These are phyloP conservation scores for Eretmocerus hayati DNA, from an alignment of 2,888 invertebrate genomes.

Conservation along the genomic window DNA sequence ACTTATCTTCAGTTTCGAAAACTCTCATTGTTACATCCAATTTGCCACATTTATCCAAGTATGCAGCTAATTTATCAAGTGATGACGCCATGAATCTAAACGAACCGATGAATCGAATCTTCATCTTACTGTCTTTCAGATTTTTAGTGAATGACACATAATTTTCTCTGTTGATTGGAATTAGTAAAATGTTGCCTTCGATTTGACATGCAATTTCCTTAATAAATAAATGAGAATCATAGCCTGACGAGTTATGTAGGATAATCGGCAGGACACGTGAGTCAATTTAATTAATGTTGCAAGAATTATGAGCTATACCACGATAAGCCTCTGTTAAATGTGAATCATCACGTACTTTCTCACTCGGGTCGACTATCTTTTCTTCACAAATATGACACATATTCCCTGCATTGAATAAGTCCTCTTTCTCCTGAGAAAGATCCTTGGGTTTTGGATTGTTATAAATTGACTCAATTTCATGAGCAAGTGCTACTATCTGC, in stretches of 20 bases:
- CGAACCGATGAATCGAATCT: background rate
- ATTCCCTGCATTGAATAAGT: background rate
- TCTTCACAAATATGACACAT: constrained; percentile 19
- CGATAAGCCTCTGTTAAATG: constrained; percentile 22
- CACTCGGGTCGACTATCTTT: constrained; percentile 3
- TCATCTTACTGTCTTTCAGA: constrained; percentile 15
- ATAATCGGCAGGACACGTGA: constrained; percentile 21
- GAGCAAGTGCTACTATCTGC: background rate
- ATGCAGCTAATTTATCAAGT: no score
- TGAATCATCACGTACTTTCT: constrained; percentile 20
- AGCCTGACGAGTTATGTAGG: constrained; percentile 26
- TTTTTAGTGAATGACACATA: constrained; percentile 4
- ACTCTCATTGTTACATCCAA: no score
- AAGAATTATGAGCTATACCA: constrained; percentile 21
- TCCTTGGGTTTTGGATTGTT: background rate
- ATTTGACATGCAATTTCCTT: background rate
- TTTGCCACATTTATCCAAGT: no score
- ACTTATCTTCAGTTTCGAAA: no score
- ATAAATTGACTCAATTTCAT: background rate
- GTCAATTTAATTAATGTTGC: constrained; percentile 20
- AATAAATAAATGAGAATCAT: constrained; percentile 6
- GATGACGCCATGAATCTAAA: no score
- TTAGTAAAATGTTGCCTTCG: background rate
- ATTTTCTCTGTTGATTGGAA: background rate
- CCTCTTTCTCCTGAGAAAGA: background rate